Base-by-base conservation (phyloP, 2,888 invertebrate genomes). In the Isoperla grammatica region DNA sequence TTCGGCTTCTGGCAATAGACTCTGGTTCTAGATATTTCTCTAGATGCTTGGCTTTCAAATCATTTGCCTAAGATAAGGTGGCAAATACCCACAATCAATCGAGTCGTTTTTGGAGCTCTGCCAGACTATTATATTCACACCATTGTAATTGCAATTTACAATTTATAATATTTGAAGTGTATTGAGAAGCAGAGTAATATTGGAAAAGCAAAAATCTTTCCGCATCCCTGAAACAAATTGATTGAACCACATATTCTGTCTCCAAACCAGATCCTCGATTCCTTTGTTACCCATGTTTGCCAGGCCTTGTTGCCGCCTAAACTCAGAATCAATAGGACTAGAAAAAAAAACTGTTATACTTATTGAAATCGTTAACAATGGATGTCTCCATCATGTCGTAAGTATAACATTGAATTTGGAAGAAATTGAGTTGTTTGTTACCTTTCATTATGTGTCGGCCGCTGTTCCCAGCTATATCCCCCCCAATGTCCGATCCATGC, bases 21-120 rank as follows among this genome's bases (percentile, higher is more conserved):
- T 48, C 61, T 61, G 57, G 61, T 61, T 61, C 56, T 59, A 62
- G 53, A 61, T 56, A 58, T 56, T 59, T 40, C 62, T 59, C 56
- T 62, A 62, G 59, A 59, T 59, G 55, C 59, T 62, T 60, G 50
- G 54, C 56, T 59, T 50, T 57, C 45, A 48, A 17, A 37, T 61
- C 17, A 61, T 59, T 59, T 59, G 46, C 58, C 37, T 49, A 42
- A 37, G 43, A 60, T 29, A 8, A 4, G 8, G 29, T 29, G 29
- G 29, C 29, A 29, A 29, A 29, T 29, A 29, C 29, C 29, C 29
- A 29, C 29, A 29, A 29, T 6, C 29, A 29, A 29, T 29, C 29
- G 8, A 29, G n/a, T n/a, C n/a, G n/a, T n/a, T n/a, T n/a, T n/a
- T n/a, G 29, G 29, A 29, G 29, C 29, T 29, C 29, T 6, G 29